Conservation (phyloP, 2,113 vertebrate genomes). For the Pampusana beccarii region DNA sequence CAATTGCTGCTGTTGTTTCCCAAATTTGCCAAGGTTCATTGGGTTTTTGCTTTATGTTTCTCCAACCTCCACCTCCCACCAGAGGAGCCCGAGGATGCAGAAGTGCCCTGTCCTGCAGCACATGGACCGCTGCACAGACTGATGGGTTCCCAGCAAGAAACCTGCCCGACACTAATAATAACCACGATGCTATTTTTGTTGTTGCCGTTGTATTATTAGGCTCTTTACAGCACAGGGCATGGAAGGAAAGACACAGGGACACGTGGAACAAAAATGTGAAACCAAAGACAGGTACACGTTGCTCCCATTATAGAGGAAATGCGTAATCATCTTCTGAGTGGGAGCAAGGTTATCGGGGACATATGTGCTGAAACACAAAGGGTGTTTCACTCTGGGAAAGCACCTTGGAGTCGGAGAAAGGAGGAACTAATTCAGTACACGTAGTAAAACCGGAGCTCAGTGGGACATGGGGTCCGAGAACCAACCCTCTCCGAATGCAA, state of each 20-base stretch:
- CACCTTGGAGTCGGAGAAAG: background rate
- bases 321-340: background rate
- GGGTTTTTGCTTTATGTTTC: background rate
- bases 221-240: background rate
- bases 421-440: background rate
- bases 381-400: fast-evolving
- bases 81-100: background rate
- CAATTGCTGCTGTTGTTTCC: background rate
- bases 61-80: background rate
- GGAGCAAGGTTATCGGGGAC: background rate
- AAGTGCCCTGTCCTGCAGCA: background rate
- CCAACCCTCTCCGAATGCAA: fast-evolving
- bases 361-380: background rate
- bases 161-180: background rate
- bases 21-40: background rate
- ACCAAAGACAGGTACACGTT: background rate
- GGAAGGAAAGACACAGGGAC: background rate
- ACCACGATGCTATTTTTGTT: background rate
- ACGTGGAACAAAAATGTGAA: background rate
- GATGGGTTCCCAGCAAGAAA: background rate
- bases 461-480: background rate
- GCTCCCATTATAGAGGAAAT: background rate
- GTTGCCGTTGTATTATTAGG: background rate
- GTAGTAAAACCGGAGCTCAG: background rate
- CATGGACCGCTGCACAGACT: background rate